These are phyloP conservation scores for Leuctra nigra DNA, from an alignment of 2,888 invertebrate species.

Conservation along the genomic window DNA sequence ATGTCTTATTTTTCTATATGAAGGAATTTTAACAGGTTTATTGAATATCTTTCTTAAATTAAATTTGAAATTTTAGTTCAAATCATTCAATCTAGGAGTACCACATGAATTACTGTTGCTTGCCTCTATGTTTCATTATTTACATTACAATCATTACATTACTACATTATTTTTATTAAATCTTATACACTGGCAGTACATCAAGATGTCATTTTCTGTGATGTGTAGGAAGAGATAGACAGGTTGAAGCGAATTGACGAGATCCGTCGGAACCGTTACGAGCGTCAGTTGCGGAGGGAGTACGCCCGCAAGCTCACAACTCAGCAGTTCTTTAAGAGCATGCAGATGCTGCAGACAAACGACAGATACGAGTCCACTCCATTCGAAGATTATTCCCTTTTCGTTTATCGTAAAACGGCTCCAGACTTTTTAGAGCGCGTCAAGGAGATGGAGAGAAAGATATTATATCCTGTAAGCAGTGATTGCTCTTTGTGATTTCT, in stretches of 20 bases:
- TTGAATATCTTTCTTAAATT: too few relatives aligned
- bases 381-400: conserved; percentile 77
- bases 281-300: conserved; percentile 56
- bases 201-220: too few relatives aligned
- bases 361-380: conserved; percentile 58
- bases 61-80: too few relatives aligned
- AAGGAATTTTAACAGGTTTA: not conserved
- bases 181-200: not conserved
- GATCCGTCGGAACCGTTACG: conserved; percentile 59
- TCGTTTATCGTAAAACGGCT: conserved; percentile 78
- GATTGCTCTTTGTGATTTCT: too few relatives aligned
- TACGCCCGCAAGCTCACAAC: conserved; percentile 68
- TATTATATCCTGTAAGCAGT: conserved; percentile 62
- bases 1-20: not conserved
- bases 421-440: conserved; percentile 79
- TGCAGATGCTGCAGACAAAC: conserved; percentile 78
- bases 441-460: conserved; percentile 69
- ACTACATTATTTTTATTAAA: not conserved
- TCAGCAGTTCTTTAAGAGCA: conserved; percentile 75
- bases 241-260: conserved; percentile 67
- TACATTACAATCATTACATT: not conserved
- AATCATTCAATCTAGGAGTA: too few relatives aligned
- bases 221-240: conserved; percentile 53
- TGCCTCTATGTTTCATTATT: not conserved
- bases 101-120: too few relatives aligned